Conservation (phyloP, 2,888 invertebrate species). For the Lampropteryx suffumata region DNA sequence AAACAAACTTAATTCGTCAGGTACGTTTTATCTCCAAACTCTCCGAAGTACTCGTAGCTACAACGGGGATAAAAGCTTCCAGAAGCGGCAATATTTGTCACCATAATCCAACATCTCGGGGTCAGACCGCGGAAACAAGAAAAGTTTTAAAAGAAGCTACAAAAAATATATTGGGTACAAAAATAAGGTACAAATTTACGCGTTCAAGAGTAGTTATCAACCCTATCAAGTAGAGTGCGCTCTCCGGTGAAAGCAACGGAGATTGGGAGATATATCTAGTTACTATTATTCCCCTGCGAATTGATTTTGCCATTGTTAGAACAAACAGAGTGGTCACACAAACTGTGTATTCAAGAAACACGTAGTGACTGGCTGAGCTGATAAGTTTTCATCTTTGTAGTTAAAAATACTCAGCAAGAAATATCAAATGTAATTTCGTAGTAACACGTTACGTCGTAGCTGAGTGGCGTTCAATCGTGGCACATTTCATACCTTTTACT, state of each 20-base stretch:
- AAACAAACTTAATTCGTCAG: constrained; percentile 25
- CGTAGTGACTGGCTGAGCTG: too few relatives aligned
- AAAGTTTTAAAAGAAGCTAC: constrained; percentile 47
- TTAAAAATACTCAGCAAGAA: too few relatives aligned
- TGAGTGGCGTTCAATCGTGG: too few relatives aligned
- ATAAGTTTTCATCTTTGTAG: too few relatives aligned
- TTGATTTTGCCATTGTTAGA: neutral
- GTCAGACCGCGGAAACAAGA: constrained; percentile 53
- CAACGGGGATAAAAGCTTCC: constrained; percentile 24
- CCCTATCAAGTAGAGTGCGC: constrained; percentile 62
- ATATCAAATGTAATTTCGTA: too few relatives aligned
- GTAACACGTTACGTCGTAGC: too few relatives aligned
- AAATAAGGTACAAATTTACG: constrained; percentile 61
- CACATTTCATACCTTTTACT: too few relatives aligned
- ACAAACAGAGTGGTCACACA: neutral
- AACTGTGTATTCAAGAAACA: too few relatives aligned
- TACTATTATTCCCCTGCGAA: constrained; percentile 40
- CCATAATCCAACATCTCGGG: constrained; percentile 46
- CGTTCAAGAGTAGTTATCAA: constrained; percentile 69
- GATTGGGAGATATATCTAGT: constrained; percentile 62
- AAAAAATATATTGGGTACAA: constrained; percentile 19
- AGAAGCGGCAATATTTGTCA: constrained; percentile 40
- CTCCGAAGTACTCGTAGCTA: constrained; percentile 13
- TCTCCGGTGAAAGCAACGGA: constrained; percentile 47
- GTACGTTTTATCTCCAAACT: constrained; percentile 20